Conservation (phyloP, 2,888 invertebrate species). For the Microctonus hyperodae region DNA sequence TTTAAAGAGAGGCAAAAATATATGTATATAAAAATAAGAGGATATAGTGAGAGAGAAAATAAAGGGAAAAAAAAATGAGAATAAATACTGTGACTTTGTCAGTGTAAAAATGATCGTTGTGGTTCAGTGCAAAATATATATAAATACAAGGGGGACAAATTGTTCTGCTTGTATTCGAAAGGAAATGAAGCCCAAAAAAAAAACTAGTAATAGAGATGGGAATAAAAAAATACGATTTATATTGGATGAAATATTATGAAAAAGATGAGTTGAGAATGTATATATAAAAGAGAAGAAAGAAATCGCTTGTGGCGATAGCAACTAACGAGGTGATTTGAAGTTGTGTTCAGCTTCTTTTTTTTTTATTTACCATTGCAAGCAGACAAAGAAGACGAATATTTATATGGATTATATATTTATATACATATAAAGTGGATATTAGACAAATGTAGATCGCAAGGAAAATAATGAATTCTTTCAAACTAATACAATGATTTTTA, state of each 20-base stretch:
- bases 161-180: not conserved
- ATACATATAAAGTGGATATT: conserved; percentile 16
- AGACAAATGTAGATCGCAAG: conserved; percentile 37
- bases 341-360: conserved; percentile 22
- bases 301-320: conserved; percentile 40
- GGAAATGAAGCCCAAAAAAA: not conserved
- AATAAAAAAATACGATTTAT: conserved; percentile 11
- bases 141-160: not conserved
- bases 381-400: conserved; percentile 19
- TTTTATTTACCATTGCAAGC: not conserved
- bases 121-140: not conserved
- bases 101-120: conserved; percentile 9
- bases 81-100: conserved; percentile 29
- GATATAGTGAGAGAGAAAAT: not conserved
- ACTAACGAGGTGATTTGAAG: conserved; percentile 46
- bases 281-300: conserved; percentile 13
- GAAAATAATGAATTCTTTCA: conserved; percentile 20
- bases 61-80: no score
- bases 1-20: not conserved
- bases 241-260: conserved; percentile 37
- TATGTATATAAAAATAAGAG: not conserved
- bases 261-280: not conserved
- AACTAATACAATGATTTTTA: conserved; percentile 24
- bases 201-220: not conserved
- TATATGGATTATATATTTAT: not conserved